These are phyloP conservation scores for Eledona agricola DNA, from an alignment of 2,888 invertebrate genomes.

Conservation along the genomic window DNA sequence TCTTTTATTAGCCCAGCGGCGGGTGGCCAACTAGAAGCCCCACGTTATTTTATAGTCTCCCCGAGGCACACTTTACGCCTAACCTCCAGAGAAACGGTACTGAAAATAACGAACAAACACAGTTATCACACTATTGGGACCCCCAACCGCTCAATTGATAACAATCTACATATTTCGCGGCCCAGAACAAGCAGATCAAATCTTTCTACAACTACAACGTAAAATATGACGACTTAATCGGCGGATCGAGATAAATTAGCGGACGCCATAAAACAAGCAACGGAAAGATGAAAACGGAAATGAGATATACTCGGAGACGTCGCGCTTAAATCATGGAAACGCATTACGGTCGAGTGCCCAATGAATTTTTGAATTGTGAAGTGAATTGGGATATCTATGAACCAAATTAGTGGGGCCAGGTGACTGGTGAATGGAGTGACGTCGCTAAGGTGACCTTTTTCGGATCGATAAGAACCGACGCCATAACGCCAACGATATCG, in stretches of 20 bases:
- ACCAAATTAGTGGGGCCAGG: no score
- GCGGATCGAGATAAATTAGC: conserved; percentile 23
- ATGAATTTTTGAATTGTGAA: no score
- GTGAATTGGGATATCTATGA: no score
- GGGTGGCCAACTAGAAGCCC: conserved; percentile 8
- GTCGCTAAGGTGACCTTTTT: conserved; percentile 52
- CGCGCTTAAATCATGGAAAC: conserved; percentile 11
- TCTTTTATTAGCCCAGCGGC: no score
- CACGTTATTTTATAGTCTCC: conserved; percentile 19
- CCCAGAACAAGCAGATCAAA: conserved; percentile 1
- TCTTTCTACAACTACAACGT: conserved; percentile 2
- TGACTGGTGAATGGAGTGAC: conserved; percentile 51
- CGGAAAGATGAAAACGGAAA: conserved; percentile 20
- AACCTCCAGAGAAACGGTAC: conserved; percentile 5
- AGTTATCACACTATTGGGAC: conserved; percentile 20
- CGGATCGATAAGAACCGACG: conserved; percentile 49
- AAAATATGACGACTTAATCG: conserved; percentile 14
- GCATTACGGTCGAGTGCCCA: conserved; percentile 1
- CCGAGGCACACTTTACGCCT: conserved; percentile 15
- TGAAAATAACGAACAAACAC: conserved; percentile 20
- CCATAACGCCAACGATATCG: conserved; percentile 44
- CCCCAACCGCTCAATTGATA: conserved; percentile 7
- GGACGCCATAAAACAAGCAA: conserved; percentile 22
- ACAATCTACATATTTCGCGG: not conserved
- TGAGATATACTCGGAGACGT: conserved; percentile 16